phyloP scores from a whole-genome alignment of 2,888 invertebrate genomes.

The Ramazzottius varieornatus region DNA sequence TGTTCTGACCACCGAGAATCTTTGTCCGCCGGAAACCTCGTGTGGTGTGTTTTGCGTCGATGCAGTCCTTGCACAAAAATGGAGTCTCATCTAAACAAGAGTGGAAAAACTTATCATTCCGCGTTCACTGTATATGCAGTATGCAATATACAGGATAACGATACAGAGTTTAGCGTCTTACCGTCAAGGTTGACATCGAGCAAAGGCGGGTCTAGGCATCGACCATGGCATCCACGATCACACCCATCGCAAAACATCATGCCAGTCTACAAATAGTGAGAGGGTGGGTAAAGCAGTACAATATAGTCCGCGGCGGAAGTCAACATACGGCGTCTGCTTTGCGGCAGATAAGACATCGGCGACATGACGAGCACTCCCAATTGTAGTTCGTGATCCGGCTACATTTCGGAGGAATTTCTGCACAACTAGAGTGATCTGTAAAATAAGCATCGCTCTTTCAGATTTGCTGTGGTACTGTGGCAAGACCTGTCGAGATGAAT shows the following conservation, averaged over 20 bases:
- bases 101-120: no score
- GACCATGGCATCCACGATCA: neutral
- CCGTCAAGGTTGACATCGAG: neutral
- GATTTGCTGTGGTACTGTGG: neutral
- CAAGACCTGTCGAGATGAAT: neutral
- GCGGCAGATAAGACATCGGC: neutral
- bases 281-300: neutral
- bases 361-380: neutral
- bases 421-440: neutral
- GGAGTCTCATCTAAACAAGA: slow-evolving; percentile 4
- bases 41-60: neutral
- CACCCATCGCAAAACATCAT: neutral
- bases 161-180: no score
- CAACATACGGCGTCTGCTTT: neutral
- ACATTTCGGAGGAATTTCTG: neutral
- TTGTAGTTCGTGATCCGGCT: neutral
- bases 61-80: neutral
- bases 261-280: neutral
- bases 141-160: no score
- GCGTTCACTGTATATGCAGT: no score
- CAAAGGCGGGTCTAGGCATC: neutral
- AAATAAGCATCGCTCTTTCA: neutral
- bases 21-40: neutral
- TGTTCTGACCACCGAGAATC: neutral
- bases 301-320: neutral